Conservation (phyloP, 2,113 vertebrate species). For the Promerops cafer region DNA sequence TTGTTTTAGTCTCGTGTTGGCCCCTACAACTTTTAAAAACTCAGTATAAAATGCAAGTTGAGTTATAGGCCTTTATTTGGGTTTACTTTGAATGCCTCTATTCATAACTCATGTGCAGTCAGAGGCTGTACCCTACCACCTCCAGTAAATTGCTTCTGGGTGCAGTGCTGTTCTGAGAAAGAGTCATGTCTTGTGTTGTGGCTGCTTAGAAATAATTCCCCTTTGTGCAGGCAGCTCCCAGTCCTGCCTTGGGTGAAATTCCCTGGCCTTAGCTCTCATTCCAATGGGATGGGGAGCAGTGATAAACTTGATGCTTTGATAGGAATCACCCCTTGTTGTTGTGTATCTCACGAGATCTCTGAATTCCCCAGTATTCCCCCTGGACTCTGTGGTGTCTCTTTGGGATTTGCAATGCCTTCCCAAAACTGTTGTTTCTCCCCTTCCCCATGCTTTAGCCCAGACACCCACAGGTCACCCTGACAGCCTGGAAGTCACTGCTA, state of each 20-base stretch:
- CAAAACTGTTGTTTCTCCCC: background rate
- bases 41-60: conserved; percentile 1
- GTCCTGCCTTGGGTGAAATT: background rate
- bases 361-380: background rate
- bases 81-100: conserved; percentile 46
- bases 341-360: background rate
- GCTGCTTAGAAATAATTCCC: background rate
- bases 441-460: background rate
- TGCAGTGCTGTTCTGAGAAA: background rate
- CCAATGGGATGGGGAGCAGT: background rate
- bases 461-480: background rate
- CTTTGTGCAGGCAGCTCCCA: background rate
- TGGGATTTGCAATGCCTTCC: background rate
- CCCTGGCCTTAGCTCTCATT: background rate
- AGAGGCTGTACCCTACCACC: background rate
- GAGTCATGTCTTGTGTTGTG: background rate
- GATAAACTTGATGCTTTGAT: background rate
- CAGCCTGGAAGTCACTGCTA: background rate
- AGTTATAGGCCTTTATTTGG: conserved; percentile 52
- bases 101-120: conserved; percentile 28
- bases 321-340: background rate
- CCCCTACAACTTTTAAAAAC: conserved; percentile 5
- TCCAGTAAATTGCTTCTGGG: conserved; percentile 22
- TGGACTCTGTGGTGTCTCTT: rapidly evolving
- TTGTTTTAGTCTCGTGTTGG: conserved; percentile 7